These are phyloP conservation scores for Sialis lutaria DNA, from an alignment of 2,888 invertebrate species.

Conservation along the genomic window DNA sequence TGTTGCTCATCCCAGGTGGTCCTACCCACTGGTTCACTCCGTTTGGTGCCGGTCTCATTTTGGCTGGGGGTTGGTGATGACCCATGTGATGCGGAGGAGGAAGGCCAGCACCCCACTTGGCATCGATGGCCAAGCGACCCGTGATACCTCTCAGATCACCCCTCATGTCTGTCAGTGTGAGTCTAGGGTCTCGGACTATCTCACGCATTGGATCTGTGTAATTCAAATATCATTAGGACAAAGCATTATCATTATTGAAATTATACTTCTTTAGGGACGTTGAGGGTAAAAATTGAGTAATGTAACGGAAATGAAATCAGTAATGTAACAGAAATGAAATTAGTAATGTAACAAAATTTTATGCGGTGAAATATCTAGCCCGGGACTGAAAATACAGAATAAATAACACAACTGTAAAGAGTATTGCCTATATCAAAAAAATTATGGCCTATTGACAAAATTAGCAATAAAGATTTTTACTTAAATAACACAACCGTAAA, in stretches of 20 bases:
- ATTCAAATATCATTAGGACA: background rate
- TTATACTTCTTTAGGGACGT: too few species aligned
- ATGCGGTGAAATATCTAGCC: too few species aligned
- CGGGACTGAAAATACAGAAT: too few species aligned
- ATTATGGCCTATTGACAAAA: too few species aligned
- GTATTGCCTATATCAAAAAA: too few species aligned
- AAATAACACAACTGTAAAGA: too few species aligned
- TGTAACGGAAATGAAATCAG: too few species aligned
- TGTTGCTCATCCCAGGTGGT: constrained; percentile 30
- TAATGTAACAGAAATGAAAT: too few species aligned
- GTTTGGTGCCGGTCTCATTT: constrained; percentile 29
- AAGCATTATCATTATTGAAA: background rate
- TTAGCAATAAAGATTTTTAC: too few species aligned
- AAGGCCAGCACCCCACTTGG: constrained; percentile 55
- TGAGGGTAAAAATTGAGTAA: too few species aligned
- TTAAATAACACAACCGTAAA: too few species aligned
- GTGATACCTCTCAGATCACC: constrained; percentile 57
- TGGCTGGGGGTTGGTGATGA: constrained; percentile 27
- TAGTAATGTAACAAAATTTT: too few species aligned
- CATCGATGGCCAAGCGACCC: constrained; percentile 64
- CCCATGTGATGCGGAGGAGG: constrained; percentile 30
- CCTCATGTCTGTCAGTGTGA: constrained; percentile 43
- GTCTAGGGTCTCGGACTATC: constrained; percentile 31
- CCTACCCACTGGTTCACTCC: constrained; percentile 41
- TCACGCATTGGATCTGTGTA: constrained; percentile 11